Conservation (phyloP, 2,797 vertebrate species). For the Buceros bicornis region DNA sequence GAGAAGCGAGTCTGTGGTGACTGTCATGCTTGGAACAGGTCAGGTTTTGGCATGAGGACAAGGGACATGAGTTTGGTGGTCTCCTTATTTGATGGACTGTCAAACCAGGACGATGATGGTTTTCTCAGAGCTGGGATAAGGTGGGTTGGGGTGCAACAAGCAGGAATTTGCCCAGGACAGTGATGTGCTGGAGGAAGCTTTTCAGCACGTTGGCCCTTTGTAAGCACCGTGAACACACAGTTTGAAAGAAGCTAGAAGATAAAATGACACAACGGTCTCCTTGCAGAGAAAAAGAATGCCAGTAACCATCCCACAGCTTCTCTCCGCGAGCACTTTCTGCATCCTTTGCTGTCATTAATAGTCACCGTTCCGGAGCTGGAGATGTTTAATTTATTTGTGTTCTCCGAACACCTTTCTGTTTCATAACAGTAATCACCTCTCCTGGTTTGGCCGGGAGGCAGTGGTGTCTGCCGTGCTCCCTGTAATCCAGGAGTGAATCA, state of each 20-base stretch:
- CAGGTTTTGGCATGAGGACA: not conserved
- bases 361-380: not conserved
- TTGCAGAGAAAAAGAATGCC: not conserved
- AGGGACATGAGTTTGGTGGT: not conserved
- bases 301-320: not conserved
- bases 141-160: not conserved
- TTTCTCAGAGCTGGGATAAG: not conserved
- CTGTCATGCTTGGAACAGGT: not conserved
- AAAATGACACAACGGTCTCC: not conserved
- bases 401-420: constrained; percentile 26
- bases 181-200: rapidly evolving
- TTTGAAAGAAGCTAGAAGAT: not conserved
- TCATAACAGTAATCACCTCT: not conserved
- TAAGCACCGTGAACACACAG: rapidly evolving
- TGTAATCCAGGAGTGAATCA: constrained; percentile 39
- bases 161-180: not conserved
- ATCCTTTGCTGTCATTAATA: not conserved
- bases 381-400: not conserved
- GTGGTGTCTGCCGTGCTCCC: not conserved
- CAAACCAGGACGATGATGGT: not conserved
- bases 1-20: not conserved
- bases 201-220: rapidly evolving
- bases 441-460: constrained; percentile 15
- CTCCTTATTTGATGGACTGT: not conserved
- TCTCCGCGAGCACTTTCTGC: not conserved